phyloP scores from a whole-genome alignment of 2,797 vertebrate species.

The Phyllotis vaccarum region DNA sequence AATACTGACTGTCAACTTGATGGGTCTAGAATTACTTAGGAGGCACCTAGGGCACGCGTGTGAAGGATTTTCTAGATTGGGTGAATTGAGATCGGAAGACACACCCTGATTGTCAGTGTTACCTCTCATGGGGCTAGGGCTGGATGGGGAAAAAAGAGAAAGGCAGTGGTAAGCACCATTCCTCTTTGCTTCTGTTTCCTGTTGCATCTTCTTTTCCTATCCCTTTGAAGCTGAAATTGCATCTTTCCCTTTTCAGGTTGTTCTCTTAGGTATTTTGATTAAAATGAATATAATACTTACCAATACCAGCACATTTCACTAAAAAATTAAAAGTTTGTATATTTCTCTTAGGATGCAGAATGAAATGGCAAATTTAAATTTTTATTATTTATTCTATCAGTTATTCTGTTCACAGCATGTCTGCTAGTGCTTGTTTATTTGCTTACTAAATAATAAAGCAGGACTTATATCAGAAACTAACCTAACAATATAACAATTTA shows the following conservation, averaged over 20 bases:
- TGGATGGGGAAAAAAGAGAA: background rate
- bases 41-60: background rate
- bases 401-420: background rate
- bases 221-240: background rate
- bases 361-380: background rate
- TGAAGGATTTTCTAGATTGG: too few relatives aligned
- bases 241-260: background rate
- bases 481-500: constrained; percentile 17
- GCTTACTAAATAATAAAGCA: constrained; percentile 37
- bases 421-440: background rate
- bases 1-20: background rate
- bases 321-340: background rate
- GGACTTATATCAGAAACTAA: background rate
- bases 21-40: background rate
- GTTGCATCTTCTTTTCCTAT: too few relatives aligned
- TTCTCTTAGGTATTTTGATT: background rate
- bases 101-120: background rate
- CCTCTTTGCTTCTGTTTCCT: background rate
- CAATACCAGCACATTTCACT: background rate
- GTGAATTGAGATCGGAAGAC: background rate
- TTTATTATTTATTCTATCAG: background rate
- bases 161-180: background rate
- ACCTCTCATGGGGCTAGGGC: background rate
- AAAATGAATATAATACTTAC: background rate
- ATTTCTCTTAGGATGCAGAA: background rate